Evolutionary conservation across 2,797 vertebrate genomes (phyloP).

Genomic region (Clamator glandarius): DNA sequence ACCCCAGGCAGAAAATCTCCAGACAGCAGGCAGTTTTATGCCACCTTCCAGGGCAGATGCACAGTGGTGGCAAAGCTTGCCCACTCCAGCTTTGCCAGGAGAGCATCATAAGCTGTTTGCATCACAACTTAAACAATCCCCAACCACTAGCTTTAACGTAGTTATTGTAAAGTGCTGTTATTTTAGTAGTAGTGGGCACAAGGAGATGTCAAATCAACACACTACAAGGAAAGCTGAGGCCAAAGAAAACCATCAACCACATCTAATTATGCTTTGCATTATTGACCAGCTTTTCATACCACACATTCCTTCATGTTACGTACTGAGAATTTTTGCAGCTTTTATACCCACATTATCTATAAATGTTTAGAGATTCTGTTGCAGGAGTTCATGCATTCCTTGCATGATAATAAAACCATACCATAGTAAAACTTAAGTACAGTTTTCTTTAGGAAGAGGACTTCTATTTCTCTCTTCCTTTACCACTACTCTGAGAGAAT

Average conservation of each 20-base stretch:
- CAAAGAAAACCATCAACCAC: not conserved
- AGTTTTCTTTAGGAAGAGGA: not conserved
- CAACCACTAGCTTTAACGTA: not conserved
- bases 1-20: not conserved
- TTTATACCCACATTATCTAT: not conserved
- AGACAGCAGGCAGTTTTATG: not conserved
- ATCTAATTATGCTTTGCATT: not conserved
- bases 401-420: not conserved
- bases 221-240: not conserved
- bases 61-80: not conserved
- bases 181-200: not conserved
- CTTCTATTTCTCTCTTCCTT: not conserved
- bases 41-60: not conserved
- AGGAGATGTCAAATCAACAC: not conserved
- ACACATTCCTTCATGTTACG: not conserved
- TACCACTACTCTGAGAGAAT: not conserved
- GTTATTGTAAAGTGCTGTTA: not conserved
- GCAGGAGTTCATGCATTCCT: accelerated
- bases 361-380: not conserved
- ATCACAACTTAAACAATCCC: not conserved
- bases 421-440: not conserved
- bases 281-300: not conserved
- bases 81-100: not conserved
- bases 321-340: not conserved
- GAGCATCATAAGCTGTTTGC: not conserved